Base-by-base conservation (phyloP, 2,113 vertebrate species). In the Oxyura jamaicensis region DNA sequence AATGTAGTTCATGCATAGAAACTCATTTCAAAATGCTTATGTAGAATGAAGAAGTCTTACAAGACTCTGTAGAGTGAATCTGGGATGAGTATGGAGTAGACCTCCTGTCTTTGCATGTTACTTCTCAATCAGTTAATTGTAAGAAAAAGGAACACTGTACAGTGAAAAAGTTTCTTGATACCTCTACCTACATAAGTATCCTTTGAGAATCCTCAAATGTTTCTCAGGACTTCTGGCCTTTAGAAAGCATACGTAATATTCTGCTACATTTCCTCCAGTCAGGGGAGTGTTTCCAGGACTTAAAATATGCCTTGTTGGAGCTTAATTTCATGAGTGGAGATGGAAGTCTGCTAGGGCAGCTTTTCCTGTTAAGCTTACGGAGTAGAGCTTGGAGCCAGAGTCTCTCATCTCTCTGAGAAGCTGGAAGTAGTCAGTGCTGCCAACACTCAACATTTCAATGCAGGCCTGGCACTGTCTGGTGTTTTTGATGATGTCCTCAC, bases 1-100 rank as follows among this genome's bases (percentile, higher is more conserved):
- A 72, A 56, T 39, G 12, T 13, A 42, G 58, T 46, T 91, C 21
- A 55, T 55, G 20, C 46, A 48, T 21, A 48, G 46, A 44, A 80
- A 74, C 12, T 77, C 1, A 52, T 39, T 90, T 46, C 41, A 75
- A 83, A 41, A 4, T 1, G 0, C 31, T 66, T 1, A 0, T 33
- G 18, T 66, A 58, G 36, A 53, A 73, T 35, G 59, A 83, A 6
- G 4, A 44, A 63, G 13, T 41, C 31, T 14, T 53, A 3, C 14
- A 58, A 66, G 69, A 62, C 19, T 53, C 10, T n/a, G 6, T 1
- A 48, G 29, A 69, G 8, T 55, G 8, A 71, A 69, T 55, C 13
- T 8, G 52, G 33, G 42, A 73, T 48, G 8, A 71, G 1, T 9
- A 42, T 20, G 3, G 2, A 18, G 16, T 56, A 8, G 36, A 39